Base-by-base conservation (phyloP, 2,797 vertebrate genomes). In the Atherinosoma microstoma region DNA sequence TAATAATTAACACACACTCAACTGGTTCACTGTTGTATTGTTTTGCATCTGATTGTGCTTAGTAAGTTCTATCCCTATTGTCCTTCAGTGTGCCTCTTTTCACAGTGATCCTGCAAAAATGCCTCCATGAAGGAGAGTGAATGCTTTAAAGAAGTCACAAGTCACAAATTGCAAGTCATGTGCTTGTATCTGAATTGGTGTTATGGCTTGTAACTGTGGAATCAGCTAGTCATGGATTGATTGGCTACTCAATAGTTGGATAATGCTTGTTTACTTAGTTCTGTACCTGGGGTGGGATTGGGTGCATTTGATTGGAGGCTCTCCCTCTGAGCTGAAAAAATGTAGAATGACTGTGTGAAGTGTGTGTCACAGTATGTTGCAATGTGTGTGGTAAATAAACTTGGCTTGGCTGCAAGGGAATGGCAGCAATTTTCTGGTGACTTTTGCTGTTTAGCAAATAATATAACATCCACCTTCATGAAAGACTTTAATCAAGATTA, bases 261-360 rank as follows among this genome's bases (percentile, higher is more conserved):
- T 64, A 69, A 80, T 79, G 56, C 20, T 56, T 69, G 61, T 81
- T 84, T 75, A 65, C 62, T 69, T 42, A 38, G 35, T 70, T 64
- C 40, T 67, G 53, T 38, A 59, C 51, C 67, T 0, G 2, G 67
- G 80, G 67, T 45, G 73, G 67, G 22, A 58, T 32, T 32, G 30
- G 30, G 30, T 5, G 34, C 47, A 22, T 70, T 63, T 58, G 60
- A 22, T 67, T 57, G 64, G 58, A 84, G 77, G 64, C 71, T 75
- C 64, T 89, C 45, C 38, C 49, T 67, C n/a, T 18, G 2, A 78
- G 67, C 76, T 80, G 86, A 72, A 78, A 32, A 84, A 91, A 93
- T 92, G 68, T 93, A 65, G 75, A 79, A 72, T 54, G 74, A 30
- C 51, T 27, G 62, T 87, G 90, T 84, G 75, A 92, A 89, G 83